Evolutionary conservation across 1,140 invertebrate species (phyloP).

Genomic region (Hycleus cichorii): DNA sequence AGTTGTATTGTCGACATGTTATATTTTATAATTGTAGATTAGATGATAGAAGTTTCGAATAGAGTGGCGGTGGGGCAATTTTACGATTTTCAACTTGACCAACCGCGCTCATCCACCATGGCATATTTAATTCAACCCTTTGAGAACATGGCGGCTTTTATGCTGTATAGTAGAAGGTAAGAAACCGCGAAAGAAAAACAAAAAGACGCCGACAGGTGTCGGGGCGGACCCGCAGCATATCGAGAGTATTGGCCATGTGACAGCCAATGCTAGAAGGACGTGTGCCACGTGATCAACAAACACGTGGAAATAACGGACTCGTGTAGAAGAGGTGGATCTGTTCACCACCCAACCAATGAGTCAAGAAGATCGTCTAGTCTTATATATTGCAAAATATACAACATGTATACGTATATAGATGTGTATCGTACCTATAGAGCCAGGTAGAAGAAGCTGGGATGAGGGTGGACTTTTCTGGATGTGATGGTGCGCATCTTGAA

Average conservation of each 20-base stretch:
- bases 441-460: no score
- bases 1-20: no score
- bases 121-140: constrained; percentile 14
- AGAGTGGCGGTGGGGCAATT: background rate
- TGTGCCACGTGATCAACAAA: constrained; percentile 9
- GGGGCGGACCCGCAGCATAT: constrained; percentile 11
- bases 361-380: background rate
- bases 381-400: no score
- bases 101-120: background rate
- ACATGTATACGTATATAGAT: no score
- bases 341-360: constrained; percentile 13
- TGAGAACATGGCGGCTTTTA: constrained; percentile 9
- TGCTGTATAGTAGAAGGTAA: constrained; percentile 1
- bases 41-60: no score
- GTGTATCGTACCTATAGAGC: no score
- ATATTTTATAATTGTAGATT: no score
- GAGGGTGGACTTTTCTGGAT: no score
- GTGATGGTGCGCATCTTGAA: no score
- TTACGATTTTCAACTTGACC: constrained; percentile 3
- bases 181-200: constrained; percentile 12
- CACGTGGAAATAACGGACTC: constrained; percentile 32
- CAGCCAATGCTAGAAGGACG: constrained; percentile 13
- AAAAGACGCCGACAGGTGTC: constrained; percentile 15
- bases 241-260: constrained; percentile 15
- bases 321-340: constrained; percentile 37